Base-by-base conservation (phyloP, 2,888 invertebrate species). In the Morinoia aosen region DNA sequence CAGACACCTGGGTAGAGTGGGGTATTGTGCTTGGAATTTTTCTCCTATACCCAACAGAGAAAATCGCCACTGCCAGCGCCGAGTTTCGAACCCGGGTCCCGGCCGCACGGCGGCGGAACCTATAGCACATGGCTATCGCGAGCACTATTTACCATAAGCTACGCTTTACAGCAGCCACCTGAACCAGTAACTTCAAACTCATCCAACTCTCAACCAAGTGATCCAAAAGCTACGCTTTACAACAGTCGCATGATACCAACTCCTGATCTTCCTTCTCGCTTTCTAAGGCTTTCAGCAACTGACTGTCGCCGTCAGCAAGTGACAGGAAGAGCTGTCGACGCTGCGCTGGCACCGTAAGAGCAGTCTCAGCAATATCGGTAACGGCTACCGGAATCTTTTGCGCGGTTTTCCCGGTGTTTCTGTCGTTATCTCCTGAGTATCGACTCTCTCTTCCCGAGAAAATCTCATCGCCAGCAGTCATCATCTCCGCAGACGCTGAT, bases 331-430 rank as follows among this genome's bases (percentile, higher is more conserved):
- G 93, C 93, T 57, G 93, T 93, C 58, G 57, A 33, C 57, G 56
- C 10, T 16, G 12, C n/a, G 39, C 57, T 57, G 12, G 33, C 58
- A 33, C 57, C 57, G 3, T 93, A 25, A 93, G 11, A 58, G 93
- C 93, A 14, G 57, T 33, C 57, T 93, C 93, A 93, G 93, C 93
- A 93, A 93, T 93, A 93, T 93, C 57, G 93, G 58, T 3, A 57
- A n/a, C 93, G 93, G 48, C 12, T 93, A 93, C 93, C 93, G 25
- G 93, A 57, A 33, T 56, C 93, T 93, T 93, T 57, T 33, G 56
- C 57, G 57, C 10, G 91, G 57, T 91, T 91, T 57, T 57, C 91
- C 48, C 58, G 48, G 40, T 76, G 76, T 76, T 76, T 76, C 33
- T 76, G 33, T 76, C 76, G 76, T 33, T 76, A 76, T 76, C 25